A percentile compares a stretch with the other conserved stretches of the same genome.
These are phyloP conservation scores for Capitulum mitella DNA, from an alignment of 2,888 invertebrate genomes.

Conservation along the genomic window DNA sequence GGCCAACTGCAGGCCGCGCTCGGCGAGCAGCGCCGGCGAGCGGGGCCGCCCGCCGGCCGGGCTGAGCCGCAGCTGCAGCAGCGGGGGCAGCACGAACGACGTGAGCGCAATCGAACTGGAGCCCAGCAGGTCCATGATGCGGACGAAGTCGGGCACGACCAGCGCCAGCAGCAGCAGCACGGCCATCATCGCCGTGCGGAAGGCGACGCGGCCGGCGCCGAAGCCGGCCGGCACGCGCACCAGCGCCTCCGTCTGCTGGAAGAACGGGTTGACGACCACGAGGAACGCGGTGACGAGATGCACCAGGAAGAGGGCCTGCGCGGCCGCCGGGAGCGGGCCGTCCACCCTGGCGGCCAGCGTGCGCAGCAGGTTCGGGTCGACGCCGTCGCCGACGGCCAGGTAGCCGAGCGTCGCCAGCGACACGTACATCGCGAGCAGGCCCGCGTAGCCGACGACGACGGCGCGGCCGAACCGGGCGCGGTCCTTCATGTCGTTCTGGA, in stretches of 20 bases:
- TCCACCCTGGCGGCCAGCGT: background rate
- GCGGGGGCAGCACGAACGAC: background rate
- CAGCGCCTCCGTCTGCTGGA: slow-evolving; percentile 57
- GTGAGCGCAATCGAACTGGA: background rate
- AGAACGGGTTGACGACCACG: slow-evolving; percentile 63
- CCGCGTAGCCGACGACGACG: too few relatives aligned
- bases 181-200: background rate
- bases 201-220: background rate
- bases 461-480: too few relatives aligned
- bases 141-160: background rate
- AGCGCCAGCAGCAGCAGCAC: background rate
- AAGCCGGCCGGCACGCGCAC: background rate
- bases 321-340: background rate
- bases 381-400: background rate
- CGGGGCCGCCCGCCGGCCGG: too few relatives aligned
- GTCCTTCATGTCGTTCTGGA: too few relatives aligned
- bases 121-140: background rate
- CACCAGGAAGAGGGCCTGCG: background rate
- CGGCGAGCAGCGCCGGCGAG: too few relatives aligned
- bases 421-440: background rate
- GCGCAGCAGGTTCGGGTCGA: background rate
- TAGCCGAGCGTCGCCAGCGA: background rate
- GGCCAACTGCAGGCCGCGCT: too few relatives aligned
- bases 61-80: background rate
- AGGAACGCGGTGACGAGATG: slow-evolving; percentile 38